Evolutionary conservation across 2,888 invertebrate species (phyloP).

Genomic region (Cataglyphis albicans): DNA sequence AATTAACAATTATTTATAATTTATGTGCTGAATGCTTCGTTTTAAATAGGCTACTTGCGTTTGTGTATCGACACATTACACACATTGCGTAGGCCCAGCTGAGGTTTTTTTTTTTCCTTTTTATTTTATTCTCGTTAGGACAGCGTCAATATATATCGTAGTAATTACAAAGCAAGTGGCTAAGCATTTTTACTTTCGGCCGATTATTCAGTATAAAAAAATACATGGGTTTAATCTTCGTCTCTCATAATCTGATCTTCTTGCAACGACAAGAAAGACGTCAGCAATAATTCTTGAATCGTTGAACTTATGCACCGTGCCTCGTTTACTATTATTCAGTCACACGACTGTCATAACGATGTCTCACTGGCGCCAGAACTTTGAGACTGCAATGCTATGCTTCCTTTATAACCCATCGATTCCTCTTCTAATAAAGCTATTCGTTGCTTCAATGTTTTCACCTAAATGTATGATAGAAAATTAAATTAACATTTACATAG

Average conservation of each 20-base stretch:
- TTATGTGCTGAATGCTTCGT: conserved; percentile 68
- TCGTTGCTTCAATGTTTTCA: conserved; percentile 86
- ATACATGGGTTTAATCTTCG: conserved; percentile 78
- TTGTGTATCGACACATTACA: conserved; percentile 60
- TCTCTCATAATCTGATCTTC: conserved; percentile 50
- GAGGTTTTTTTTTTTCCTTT: conserved; percentile 55
- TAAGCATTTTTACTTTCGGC: conserved; percentile 70
- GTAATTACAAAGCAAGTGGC: conserved; percentile 77
- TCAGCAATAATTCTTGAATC: conserved; percentile 69
- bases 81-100: conserved; percentile 67
- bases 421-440: conserved; percentile 86
- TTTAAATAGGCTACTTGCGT: conserved; percentile 69
- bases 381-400: conserved; percentile 80
- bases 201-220: conserved; percentile 80
- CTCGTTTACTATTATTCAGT: conserved; percentile 60
- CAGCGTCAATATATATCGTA: conserved; percentile 59
- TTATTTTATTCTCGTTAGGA: conserved; percentile 60
- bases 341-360: conserved; percentile 81
- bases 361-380: conserved; percentile 83
- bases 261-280: conserved; percentile 66
- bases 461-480: conserved; percentile 80
- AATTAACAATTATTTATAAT: conserved; percentile 72
- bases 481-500: conserved; percentile 8
- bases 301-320: conserved; percentile 49
- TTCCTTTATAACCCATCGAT: conserved; percentile 77